A percentile compares a stretch with the other conserved stretches of the same genome.
phyloP scores from a whole-genome alignment of 2,888 invertebrate species.

The Lottia scabra region DNA sequence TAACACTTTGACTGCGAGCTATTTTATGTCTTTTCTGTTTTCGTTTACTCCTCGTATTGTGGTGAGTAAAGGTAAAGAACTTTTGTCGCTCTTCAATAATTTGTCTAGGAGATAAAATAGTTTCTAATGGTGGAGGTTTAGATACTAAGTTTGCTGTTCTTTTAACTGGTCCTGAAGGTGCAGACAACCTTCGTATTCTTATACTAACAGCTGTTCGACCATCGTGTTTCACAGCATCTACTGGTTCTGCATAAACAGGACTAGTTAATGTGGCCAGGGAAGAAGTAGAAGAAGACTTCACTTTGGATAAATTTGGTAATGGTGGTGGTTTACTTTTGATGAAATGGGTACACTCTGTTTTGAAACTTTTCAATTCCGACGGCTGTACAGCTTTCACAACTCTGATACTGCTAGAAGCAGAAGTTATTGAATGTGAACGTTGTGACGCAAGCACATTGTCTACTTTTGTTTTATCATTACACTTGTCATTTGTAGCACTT shows the following conservation, averaged over 20 bases:
- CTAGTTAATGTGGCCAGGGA: constrained; percentile 45
- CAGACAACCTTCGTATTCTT: constrained; percentile 49
- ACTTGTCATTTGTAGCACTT: not conserved
- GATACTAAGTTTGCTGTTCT: constrained; percentile 18
- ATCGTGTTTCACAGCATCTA: constrained; percentile 55
- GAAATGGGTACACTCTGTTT: not conserved
- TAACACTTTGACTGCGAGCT: constrained; percentile 30
- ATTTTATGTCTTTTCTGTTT: constrained; percentile 11
- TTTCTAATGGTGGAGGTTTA: constrained; percentile 34
- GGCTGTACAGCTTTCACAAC: not conserved
- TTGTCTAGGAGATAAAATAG: constrained; percentile 42
- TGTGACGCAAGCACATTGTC: not conserved
- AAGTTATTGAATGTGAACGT: not conserved
- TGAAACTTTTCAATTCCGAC: not conserved
- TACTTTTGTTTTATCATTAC: not conserved
- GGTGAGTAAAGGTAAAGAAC: constrained; percentile 8
- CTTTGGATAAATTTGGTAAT: constrained; percentile 22
- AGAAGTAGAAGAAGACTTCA: constrained; percentile 40
- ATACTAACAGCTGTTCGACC: constrained; percentile 35
- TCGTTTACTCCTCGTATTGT: constrained; percentile 18
- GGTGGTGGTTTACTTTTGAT: constrained; percentile 9
- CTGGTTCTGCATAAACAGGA: constrained; percentile 71
- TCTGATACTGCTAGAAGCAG: not conserved
- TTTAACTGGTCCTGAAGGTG: constrained; percentile 29
- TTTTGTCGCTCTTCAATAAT: not conserved